Base-by-base conservation (phyloP, 2,888 invertebrate genomes). In the Graphium colonna region DNA sequence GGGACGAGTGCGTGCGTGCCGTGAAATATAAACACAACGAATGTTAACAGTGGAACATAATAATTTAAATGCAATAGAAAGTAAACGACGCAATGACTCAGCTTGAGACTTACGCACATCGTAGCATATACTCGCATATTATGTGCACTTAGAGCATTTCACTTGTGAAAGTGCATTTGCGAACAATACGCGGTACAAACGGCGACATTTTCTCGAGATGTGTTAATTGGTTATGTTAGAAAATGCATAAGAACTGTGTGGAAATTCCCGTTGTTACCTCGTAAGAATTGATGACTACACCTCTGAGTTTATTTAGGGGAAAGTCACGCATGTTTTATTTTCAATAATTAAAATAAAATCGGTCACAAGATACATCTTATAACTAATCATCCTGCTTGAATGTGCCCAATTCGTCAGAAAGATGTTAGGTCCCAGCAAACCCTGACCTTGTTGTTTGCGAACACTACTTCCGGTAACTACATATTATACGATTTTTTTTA, bases 141-240 rank as follows among this genome's bases (percentile, higher is more conserved):
- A 62, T 58, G 59, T 59, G 64, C 62, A 60, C 60, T 56, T 59
- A 63, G 58, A 60, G 61, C 65, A 63, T 67, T 67, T 67, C 67
- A 62, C 67, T 62, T 62, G 62, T 56, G 67, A 67, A 67, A 67
- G 67, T 64, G 56, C 56, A 57, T 52, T 42, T 13, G 41, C 28
- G 16, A 49, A 44, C 31, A 28, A 41, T 50, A 47, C 43, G 41
- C 15, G 54, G 53, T 52, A 50, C 53, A 42, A 36, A 47, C 51
- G 40, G 44, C 18, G 4, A 33, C 28, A 45, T 17, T 45, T 26
- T 40, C 38, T 39, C 48, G 33, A 15, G 28, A 48, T 26, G n/a
- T 28, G 9, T 33, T 41, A 5, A 36, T 36, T 36, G n/a, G n/a
- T 13, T 4, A 36, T 36, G 36, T 36, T 12, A 31, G 13, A 36